A percentile compares a stretch with the other conserved stretches of the same genome.
phyloP scores from a whole-genome alignment of 1,140 invertebrate species.

The Sycophaga agraensis region DNA sequence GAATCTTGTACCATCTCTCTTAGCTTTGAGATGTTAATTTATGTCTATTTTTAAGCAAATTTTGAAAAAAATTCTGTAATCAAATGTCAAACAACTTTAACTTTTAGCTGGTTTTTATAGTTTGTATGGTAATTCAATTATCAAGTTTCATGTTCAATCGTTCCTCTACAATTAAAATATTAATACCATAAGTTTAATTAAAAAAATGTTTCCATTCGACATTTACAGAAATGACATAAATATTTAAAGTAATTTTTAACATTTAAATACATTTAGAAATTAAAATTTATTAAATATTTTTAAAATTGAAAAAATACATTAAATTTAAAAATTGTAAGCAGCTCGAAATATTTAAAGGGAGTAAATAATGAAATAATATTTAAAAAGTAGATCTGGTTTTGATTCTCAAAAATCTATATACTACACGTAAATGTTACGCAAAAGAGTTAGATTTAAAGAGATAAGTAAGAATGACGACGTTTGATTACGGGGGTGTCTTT shows the following conservation, averaged over 20 bases:
- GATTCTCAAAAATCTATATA: conserved; percentile 11
- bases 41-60: conserved; percentile 5
- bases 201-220: not conserved
- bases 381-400: not conserved
- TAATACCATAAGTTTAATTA: too few relatives aligned
- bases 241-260: not conserved
- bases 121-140: conserved; percentile 18
- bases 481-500: conserved; percentile 6
- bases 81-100: conserved; percentile 9
- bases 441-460: conserved; percentile 17
- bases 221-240: not conserved
- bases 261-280: not conserved
- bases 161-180: too few relatives aligned
- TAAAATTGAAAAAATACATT: too few relatives aligned
- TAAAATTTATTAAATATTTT: not conserved
- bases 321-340: not conserved
- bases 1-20: conserved; percentile 28
- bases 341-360: too few relatives aligned
- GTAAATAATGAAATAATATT: too few relatives aligned
- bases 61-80: not conserved
- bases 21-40: conserved; percentile 24
- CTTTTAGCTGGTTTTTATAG: conserved; percentile 6
- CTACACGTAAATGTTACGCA: not conserved
- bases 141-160: not conserved
- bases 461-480: conserved; percentile 6